Evolutionary conservation across 1,140 invertebrate species (phyloP), one percentile per base, ranked within the genome.

Genomic region (Caligus rogercresseyi): DNA sequence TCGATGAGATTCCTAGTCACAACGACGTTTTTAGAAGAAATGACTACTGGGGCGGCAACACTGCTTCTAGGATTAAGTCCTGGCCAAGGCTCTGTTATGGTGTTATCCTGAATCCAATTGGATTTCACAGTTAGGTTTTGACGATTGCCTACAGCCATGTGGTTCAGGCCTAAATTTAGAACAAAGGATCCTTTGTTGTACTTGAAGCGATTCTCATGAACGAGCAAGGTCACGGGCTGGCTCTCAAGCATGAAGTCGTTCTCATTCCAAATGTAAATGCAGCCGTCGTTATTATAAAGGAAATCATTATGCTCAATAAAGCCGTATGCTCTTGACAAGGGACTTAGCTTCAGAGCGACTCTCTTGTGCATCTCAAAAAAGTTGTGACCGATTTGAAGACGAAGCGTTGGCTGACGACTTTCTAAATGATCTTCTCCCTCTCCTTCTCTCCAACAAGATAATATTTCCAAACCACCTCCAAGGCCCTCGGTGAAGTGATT

Each of bases 1-100:
- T 89, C 80, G 52, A 99, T 80, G 64, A 91, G 87, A 72, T 99
- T 99, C 64, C 93, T 77, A 68, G 80, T 89, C 1, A 98, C 78
- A 52, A 84, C 77, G 0, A 95, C 82, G 72, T 98, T 98, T 53
- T 73, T 72, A 63, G 86, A 87, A 0, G 89, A 91, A 0, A 89
- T 82, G 26, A 93, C 79, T 0, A 95, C 86, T 14, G 95, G 78
- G 3, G 91, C 94, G 15, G 89, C 84, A 0, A 92, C 92, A 66
- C 84, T 78, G 63, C 85, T 93, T 67, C 88, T 78, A 1, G 87
- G 89, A 69, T 86, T 86, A 11, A 98, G 73, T 64, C 78, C 82
- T 7, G 77, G 77, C 63, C 87, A 96, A 0, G 89, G 83, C 73
- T 97, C 89, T n/a, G 77, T 77, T 2, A 96, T 86, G 65, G 76